Evolutionary conservation across 2,797 vertebrate species (phyloP).

Genomic region (Xerus rutilus): DNA sequence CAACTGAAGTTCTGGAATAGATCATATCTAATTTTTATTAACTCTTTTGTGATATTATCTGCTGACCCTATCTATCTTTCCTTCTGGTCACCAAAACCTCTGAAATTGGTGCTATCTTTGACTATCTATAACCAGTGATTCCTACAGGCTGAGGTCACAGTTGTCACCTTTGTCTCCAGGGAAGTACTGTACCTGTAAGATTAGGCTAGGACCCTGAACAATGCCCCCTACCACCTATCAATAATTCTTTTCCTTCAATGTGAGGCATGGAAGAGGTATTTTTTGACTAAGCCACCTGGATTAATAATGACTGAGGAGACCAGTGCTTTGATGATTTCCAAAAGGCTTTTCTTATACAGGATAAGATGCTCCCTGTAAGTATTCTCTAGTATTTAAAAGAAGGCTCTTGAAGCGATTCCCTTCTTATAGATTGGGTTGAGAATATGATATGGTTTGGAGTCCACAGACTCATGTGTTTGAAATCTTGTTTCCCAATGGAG

Average conservation of each 20-base stretch:
- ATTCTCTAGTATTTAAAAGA: neutral
- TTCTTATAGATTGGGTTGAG: neutral
- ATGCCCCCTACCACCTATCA: neutral
- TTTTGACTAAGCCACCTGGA: neutral
- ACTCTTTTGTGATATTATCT: neutral
- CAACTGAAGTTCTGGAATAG: slow-evolving; percentile 21
- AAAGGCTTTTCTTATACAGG: neutral
- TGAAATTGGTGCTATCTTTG: neutral
- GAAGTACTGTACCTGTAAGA: neutral
- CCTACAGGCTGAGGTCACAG: neutral
- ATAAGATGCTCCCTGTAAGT: neutral
- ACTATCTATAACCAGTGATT: neutral
- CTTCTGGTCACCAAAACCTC: neutral
- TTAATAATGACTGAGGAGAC: neutral
- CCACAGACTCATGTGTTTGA: too few species aligned
- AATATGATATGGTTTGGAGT: too few species aligned
- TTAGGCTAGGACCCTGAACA: neutral
- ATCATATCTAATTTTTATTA: neutral
- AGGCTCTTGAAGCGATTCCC: neutral
- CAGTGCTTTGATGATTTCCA: neutral
- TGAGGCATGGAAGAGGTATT: neutral
- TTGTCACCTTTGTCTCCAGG: neutral
- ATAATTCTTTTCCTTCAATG: slow-evolving; percentile 8
- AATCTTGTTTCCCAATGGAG: too few species aligned
- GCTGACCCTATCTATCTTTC: neutral